These are phyloP conservation scores for Saxidomus purpurata DNA, from an alignment of 1,140 invertebrate species.

Conservation along the genomic window DNA sequence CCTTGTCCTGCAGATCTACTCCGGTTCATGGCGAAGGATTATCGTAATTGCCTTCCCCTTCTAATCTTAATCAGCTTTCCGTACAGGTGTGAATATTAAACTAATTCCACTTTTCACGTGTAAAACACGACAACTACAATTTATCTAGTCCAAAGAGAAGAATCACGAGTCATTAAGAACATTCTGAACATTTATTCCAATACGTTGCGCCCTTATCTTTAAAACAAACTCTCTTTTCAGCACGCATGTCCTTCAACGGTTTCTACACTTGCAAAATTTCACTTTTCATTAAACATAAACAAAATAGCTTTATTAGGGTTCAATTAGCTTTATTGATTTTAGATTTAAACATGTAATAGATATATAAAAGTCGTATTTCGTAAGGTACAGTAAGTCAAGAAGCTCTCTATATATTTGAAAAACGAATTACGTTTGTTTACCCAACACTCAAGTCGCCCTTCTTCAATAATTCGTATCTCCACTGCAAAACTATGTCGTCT, in stretches of 20 bases:
- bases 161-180: no score
- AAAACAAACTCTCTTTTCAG: no score
- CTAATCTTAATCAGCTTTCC: background rate
- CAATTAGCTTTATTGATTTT: constrained; percentile 28
- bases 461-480: background rate
- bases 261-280: background rate
- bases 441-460: background rate
- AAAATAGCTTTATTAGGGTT: constrained; percentile 16
- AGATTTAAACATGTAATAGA: background rate
- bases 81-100: background rate
- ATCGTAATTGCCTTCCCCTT: background rate
- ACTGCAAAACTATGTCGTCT: background rate
- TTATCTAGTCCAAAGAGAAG: no score
- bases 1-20: constrained; percentile 2
- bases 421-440: constrained; percentile 15
- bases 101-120: background rate
- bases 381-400: constrained; percentile 11
- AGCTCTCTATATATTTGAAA: background rate
- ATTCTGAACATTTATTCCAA: no score
- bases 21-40: background rate
- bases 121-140: no score
- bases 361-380: background rate
- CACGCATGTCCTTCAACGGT: background rate
- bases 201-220: no score
- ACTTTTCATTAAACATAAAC: constrained; percentile 19